Conservation (phyloP, 2,888 invertebrate species). For the Sympetrum striolatum region DNA sequence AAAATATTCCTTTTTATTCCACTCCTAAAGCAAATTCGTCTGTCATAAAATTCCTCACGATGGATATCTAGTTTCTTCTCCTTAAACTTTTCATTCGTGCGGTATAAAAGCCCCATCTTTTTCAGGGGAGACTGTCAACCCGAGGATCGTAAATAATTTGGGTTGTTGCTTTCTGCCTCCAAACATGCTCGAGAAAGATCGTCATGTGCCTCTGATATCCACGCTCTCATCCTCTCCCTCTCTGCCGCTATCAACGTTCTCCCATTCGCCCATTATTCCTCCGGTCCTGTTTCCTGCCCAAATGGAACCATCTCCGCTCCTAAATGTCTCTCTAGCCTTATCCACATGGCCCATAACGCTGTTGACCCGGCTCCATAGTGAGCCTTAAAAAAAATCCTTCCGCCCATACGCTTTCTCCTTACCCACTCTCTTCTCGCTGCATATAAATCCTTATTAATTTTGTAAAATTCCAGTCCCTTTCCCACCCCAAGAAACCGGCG, state of each 20-base stretch:
- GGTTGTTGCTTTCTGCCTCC: background rate
- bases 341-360: background rate
- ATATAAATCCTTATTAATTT: background rate
- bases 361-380: background rate
- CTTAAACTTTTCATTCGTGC: constrained; percentile 2
- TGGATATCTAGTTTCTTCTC: constrained; percentile 35
- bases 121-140: constrained; percentile 15
- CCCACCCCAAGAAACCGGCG: background rate
- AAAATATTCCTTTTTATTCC: background rate
- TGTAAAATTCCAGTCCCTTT: background rate
- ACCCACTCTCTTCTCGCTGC: background rate
- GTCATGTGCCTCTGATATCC: constrained; percentile 5
- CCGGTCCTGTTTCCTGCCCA: background rate
- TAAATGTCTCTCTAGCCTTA: background rate
- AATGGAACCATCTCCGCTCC: background rate
- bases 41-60: constrained; percentile 12
- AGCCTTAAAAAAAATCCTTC: background rate
- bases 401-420: background rate
- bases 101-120: constrained; percentile 30
- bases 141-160: constrained; percentile 25
- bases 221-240: background rate
- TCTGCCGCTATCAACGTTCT: background rate
- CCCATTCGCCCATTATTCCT: background rate
- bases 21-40: constrained; percentile 23
- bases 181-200: constrained; percentile 9